Conservation (phyloP, 2,113 vertebrate species). For the Syrmaticus mikado region DNA sequence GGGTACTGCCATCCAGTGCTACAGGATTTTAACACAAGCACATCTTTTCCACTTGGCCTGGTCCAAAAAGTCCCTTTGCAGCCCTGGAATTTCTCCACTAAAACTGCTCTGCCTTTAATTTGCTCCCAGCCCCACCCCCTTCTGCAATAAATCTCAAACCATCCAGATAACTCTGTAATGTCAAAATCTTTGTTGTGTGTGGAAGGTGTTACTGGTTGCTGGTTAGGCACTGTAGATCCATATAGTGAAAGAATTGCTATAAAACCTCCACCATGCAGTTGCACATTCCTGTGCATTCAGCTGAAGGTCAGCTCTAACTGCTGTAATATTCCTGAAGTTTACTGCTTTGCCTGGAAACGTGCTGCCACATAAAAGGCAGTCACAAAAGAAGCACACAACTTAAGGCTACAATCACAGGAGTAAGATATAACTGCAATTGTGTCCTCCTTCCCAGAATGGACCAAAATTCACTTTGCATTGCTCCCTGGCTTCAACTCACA, state of each 20-base stretch:
- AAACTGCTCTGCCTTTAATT: not conserved
- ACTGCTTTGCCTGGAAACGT: not conserved
- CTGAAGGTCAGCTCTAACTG: not conserved
- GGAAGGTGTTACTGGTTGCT: not conserved
- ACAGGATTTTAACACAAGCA: not conserved
- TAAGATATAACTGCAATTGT: fast-evolving
- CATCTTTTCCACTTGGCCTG: not conserved
- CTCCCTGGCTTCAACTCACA: not conserved
- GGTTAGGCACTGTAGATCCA: not conserved
- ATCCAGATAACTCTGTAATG: not conserved
- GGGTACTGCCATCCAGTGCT: not conserved
- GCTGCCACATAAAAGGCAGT: not conserved
- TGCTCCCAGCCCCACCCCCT: not conserved
- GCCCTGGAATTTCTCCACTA: not conserved
- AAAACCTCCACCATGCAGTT: not conserved
- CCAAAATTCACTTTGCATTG: not conserved
- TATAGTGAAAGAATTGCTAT: not conserved
- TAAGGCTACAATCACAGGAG: not conserved
- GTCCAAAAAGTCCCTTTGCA: not conserved
- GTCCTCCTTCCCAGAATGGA: not conserved
- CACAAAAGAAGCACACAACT: not conserved
- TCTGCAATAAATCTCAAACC: not conserved
- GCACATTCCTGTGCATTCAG: not conserved
- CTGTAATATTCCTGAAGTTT: not conserved
- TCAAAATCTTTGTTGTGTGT: not conserved